Evolutionary conservation across 2,888 invertebrate genomes (phyloP).

Genomic region (Siphlonurus alternatus): DNA sequence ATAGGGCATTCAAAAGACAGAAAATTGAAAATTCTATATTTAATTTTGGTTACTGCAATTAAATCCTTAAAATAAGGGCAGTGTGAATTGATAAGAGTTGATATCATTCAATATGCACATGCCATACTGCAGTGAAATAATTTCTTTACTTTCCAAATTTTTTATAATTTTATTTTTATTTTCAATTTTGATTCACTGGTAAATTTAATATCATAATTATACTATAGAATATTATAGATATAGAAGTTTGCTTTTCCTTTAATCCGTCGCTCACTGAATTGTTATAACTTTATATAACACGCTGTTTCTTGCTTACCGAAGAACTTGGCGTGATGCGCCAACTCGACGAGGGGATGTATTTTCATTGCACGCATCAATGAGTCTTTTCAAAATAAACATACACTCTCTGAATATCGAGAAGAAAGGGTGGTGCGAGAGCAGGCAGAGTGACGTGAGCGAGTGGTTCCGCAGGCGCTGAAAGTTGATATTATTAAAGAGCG

Average conservation of each 20-base stretch:
- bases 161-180: too few species aligned
- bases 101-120: too few species aligned
- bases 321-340: slow-evolving; percentile 63
- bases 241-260: background rate
- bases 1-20: too few species aligned
- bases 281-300: background rate
- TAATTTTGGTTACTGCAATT: background rate
- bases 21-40: background rate
- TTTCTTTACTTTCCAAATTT: too few species aligned
- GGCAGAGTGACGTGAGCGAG: slow-evolving; percentile 90
- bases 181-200: too few species aligned
- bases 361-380: slow-evolving; percentile 97
- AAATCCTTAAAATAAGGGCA: too few species aligned
- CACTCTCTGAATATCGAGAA: slow-evolving; percentile 97
- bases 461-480: slow-evolving; percentile 71
- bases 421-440: slow-evolving; percentile 98
- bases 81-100: too few species aligned
- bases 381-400: slow-evolving; percentile 82
- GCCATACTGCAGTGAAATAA: too few species aligned
- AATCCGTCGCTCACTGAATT: background rate
- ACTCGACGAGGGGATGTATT: slow-evolving; percentile 75
- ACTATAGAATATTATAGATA: too few species aligned
- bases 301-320: background rate
- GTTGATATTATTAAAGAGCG: slow-evolving; percentile 1
- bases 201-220: too few species aligned